Percentiles rank a stretch among this genome's conserved stretches.
Conservation (phyloP, 2,113 vertebrate species). For the Fregetta grallaria region DNA sequence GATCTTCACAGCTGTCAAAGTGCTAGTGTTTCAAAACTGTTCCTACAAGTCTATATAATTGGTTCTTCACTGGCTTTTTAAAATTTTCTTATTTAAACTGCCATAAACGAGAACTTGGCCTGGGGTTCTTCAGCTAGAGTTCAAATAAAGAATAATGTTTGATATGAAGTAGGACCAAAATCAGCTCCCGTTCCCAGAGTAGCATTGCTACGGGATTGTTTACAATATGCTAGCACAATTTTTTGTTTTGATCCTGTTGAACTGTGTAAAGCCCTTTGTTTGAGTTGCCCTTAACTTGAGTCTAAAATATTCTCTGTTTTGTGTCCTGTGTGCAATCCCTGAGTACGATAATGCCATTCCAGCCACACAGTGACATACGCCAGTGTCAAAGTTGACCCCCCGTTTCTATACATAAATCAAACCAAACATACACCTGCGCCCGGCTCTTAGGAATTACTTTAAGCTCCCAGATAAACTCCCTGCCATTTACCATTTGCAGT, state of each 20-base stretch:
- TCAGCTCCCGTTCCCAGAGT: not conserved
- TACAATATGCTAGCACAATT: not conserved
- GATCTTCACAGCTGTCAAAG: not conserved
- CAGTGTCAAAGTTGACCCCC: not conserved
- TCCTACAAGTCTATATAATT: not conserved
- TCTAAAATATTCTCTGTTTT: not conserved
- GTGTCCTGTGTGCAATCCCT: not conserved
- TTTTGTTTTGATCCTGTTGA: not conserved
- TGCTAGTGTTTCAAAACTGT: not conserved
- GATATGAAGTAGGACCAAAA: not conserved
- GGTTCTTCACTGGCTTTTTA: not conserved
- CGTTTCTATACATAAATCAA: not conserved
- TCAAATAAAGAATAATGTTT: not conserved
- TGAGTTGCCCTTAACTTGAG: not conserved
- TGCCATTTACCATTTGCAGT: not conserved
- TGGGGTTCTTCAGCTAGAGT: not conserved
- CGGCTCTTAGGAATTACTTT: not conserved
- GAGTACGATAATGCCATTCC: not conserved
- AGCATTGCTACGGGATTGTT: not conserved
- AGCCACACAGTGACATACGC: not conserved
- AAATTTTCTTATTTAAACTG: not conserved
- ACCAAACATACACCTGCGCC: not conserved
- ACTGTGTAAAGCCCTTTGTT: not conserved
- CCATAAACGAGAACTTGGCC: not conserved
- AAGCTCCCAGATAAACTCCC: not conserved